Conservation (phyloP, 2,888 invertebrate genomes). For the Zootermopsis nevadensis region DNA sequence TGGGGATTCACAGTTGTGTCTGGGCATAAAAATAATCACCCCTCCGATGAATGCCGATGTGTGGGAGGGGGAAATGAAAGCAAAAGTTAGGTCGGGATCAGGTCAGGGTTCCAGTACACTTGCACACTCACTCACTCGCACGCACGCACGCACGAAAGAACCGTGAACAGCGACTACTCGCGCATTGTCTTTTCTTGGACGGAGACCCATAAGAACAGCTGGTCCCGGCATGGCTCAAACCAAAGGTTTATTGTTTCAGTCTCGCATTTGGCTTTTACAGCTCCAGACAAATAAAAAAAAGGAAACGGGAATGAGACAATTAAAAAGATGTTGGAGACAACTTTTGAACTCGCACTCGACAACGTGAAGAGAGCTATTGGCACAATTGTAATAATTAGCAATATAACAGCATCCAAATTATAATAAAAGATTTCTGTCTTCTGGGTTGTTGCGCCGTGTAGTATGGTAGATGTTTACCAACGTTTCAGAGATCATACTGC, state of each 20-base stretch:
- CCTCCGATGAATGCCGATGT: background rate
- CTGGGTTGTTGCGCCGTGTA: too few relatives aligned
- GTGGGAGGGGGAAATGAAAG: background rate
- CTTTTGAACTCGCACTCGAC: background rate
- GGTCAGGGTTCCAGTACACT: background rate
- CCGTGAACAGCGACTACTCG: background rate
- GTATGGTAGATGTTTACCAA: too few relatives aligned
- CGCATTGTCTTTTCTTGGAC: background rate
- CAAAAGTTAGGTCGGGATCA: slow-evolving; percentile 1
- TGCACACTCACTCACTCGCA: too few relatives aligned
- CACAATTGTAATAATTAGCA: too few relatives aligned
- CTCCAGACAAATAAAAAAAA: slow-evolving; percentile 25
- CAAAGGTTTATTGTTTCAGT: slow-evolving; percentile 49
- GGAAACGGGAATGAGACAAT: slow-evolving; percentile 23
- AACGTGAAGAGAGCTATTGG: too few relatives aligned
- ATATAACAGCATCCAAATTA: too few relatives aligned
- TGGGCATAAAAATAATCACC: background rate
- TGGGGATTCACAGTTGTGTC: background rate
- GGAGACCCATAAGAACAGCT: slow-evolving; percentile 44
- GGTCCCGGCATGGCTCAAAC: slow-evolving; percentile 43
- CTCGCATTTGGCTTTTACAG: slow-evolving; percentile 42
- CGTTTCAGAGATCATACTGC: too few relatives aligned
- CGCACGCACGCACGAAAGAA: too few relatives aligned
- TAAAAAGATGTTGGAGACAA: background rate
- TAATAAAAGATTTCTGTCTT: too few relatives aligned